phyloP scores from a whole-genome alignment of 2,888 invertebrate species.

The Amorpha juglandis region DNA sequence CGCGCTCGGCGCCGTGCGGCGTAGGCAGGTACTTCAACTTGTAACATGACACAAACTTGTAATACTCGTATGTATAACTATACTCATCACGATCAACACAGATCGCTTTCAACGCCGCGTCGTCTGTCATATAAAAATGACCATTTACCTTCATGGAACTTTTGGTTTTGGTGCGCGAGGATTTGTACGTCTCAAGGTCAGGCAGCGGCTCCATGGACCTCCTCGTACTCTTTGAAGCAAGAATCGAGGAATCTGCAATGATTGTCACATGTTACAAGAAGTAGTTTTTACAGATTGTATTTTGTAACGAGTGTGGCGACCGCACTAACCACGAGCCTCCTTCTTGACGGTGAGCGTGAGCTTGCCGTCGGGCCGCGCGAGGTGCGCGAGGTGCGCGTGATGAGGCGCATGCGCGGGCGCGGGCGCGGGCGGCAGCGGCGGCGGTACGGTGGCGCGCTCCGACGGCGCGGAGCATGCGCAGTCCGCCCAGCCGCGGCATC shows the following conservation, averaged over 20 bases:
- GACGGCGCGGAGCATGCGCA: slow-evolving; percentile 42
- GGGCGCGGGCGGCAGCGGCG: slow-evolving; percentile 33
- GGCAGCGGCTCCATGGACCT: slow-evolving; percentile 68
- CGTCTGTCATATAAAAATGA: slow-evolving; percentile 17
- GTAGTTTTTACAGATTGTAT: slow-evolving; percentile 30
- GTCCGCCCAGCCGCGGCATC: slow-evolving; percentile 47
- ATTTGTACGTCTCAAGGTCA: slow-evolving; percentile 67
- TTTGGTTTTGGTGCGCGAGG: slow-evolving; percentile 62
- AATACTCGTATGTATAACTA: no score
- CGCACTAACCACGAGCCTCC: slow-evolving; percentile 63
- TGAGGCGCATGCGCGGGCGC: slow-evolving; percentile 34
- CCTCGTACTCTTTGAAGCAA: slow-evolving; percentile 72
- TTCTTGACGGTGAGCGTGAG: slow-evolving; percentile 68
- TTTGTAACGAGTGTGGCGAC: slow-evolving; percentile 59
- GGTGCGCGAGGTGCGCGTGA: slow-evolving; percentile 36
- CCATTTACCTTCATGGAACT: slow-evolving; percentile 70
- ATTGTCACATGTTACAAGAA: not conserved
- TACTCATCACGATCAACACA: no score
- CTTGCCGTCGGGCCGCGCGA: slow-evolving; percentile 41
- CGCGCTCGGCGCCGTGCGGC: not conserved
- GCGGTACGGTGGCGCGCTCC: slow-evolving; percentile 34
- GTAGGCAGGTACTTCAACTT: not conserved
- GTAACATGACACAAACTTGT: no score
- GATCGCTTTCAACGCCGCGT: slow-evolving; percentile 23
- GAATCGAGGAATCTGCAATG: slow-evolving; percentile 66